A percentile compares a stretch with the other conserved stretches of the same genome.
Conservation (phyloP, 2,888 invertebrate species). For the Dolomedes plantarius region DNA sequence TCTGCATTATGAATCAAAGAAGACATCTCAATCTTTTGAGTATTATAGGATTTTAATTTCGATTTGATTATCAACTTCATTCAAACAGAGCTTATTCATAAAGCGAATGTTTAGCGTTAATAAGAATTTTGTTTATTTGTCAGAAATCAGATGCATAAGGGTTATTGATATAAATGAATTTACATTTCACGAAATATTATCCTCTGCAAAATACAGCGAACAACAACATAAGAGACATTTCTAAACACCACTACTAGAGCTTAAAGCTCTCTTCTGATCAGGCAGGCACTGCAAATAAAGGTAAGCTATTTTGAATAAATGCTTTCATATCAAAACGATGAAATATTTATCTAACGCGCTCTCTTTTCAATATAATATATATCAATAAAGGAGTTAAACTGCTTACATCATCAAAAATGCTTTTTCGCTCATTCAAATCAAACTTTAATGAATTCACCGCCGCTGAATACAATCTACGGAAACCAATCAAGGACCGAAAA, state of each 20-base stretch:
- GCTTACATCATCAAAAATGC: constrained; percentile 34
- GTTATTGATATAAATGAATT: no score
- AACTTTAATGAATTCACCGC: constrained; percentile 27
- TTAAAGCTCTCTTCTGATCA: not conserved
- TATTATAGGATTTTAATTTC: no score
- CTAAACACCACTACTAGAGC: not conserved
- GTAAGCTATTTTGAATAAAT: constrained; percentile 35
- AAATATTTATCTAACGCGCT: constrained; percentile 37
- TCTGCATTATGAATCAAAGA: no score
- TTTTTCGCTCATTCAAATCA: constrained; percentile 38
- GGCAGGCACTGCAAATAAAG: constrained; percentile 22
- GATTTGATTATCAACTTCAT: no score
- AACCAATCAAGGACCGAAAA: constrained; percentile 4
- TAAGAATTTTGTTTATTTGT: no score
- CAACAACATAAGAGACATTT: not conserved
- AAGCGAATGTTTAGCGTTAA: no score
- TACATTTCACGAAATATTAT: no score
- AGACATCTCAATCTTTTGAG: no score
- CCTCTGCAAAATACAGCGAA: not conserved
- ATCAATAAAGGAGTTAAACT: constrained; percentile 29
- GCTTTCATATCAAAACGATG: constrained; percentile 26
- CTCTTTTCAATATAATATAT: constrained; percentile 35
- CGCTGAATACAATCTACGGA: constrained; percentile 22
- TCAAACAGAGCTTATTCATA: no score
- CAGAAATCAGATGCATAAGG: no score